These are phyloP conservation scores for Zeuzera pyrina DNA, from an alignment of 2,888 invertebrate species.

Conservation along the genomic window DNA sequence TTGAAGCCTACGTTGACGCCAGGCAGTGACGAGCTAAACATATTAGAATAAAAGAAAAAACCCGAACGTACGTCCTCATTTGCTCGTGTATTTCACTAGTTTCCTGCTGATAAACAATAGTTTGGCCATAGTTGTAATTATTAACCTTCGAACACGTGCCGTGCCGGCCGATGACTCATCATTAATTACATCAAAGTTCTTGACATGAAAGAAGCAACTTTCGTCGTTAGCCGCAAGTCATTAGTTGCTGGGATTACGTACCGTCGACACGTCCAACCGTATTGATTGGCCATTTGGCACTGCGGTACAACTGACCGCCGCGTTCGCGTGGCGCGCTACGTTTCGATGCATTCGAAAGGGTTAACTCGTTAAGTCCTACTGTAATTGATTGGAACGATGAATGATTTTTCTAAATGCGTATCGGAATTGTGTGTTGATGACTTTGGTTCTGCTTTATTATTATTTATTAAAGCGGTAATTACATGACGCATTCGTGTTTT, in stretches of 20 bases:
- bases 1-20: background rate
- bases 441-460: too few species aligned
- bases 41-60: background rate
- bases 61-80: background rate
- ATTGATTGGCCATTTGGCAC: conserved; percentile 7
- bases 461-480: too few species aligned
- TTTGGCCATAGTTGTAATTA: background rate
- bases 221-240: conserved; percentile 6
- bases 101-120: background rate
- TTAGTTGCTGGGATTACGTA: conserved; percentile 6
- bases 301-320: conserved; percentile 3
- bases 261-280: conserved; percentile 7
- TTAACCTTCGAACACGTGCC: background rate
- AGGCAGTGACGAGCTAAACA: background rate
- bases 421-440: too few species aligned
- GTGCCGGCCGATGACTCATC: background rate
- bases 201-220: conserved; percentile 3
- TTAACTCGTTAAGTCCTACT: too few species aligned
- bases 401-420: too few species aligned
- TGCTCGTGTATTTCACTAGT: background rate
- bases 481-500: too few species aligned
- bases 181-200: conserved; percentile 4
- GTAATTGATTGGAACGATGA: too few species aligned
- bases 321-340: conserved; percentile 1
- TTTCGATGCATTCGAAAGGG: background rate